Conservation (phyloP, 2,113 vertebrate species). For the Papio anubis region DNA sequence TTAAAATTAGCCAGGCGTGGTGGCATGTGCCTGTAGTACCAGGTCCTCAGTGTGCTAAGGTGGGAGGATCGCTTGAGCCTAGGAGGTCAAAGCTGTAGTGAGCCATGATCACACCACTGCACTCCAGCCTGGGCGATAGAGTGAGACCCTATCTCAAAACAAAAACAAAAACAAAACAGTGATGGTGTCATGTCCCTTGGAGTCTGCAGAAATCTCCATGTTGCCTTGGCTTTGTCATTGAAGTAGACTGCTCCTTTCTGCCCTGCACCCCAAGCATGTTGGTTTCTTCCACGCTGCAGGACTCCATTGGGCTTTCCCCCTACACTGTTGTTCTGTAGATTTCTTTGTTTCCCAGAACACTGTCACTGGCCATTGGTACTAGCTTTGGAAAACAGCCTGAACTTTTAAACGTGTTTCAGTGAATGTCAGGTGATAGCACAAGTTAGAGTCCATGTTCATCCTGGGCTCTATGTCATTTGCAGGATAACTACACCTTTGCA, state of each 20-base stretch:
- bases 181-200: background rate
- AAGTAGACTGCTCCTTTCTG: background rate
- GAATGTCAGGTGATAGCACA: background rate
- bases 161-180: no score
- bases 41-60: no score
- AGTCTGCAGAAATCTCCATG: background rate
- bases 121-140: no score
- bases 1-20: no score
- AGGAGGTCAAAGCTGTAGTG: no score
- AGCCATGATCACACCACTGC: no score
- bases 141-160: no score
- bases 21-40: no score
- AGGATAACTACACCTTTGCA: slow-evolving; percentile 99
- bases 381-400: background rate
- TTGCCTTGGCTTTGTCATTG: background rate
- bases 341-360: background rate
- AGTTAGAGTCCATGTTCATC: background rate
- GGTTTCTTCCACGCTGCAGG: no score
- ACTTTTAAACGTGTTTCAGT: background rate
- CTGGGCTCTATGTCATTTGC: background rate
- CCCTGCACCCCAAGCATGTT: background rate
- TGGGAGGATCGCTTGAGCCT: no score
- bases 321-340: background rate
- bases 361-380: background rate
- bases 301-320: background rate